These are phyloP conservation scores for Uria aalge DNA, from an alignment of 2,113 vertebrate genomes.

Conservation along the genomic window DNA sequence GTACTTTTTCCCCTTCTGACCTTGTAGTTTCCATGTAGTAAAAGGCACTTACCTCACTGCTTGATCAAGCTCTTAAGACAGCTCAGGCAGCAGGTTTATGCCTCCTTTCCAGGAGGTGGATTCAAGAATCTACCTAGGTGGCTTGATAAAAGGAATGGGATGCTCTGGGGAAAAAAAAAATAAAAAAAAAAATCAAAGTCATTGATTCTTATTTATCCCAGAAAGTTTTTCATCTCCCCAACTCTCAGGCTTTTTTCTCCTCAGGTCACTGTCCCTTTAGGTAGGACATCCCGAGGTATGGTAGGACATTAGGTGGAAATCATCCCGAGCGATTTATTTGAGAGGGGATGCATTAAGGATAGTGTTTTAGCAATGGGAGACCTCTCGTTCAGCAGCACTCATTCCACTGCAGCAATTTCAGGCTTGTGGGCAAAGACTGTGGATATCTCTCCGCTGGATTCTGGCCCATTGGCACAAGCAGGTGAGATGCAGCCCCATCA, in stretches of 20 bases:
- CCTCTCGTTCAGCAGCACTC: neutral
- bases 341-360: neutral
- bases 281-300: neutral
- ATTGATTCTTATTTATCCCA: neutral
- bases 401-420: neutral
- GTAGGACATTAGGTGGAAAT: neutral
- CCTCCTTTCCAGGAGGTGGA: conserved; percentile 48
- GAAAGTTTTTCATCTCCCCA: neutral
- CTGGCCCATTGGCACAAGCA: neutral
- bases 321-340: neutral
- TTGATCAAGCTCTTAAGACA: conserved; percentile 66
- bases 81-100: conserved; percentile 57
- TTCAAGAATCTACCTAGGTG: conserved; percentile 56
- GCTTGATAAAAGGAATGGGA: conserved; percentile 20
- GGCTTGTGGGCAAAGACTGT: neutral
- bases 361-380: neutral
- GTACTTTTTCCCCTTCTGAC: conserved; percentile 63
- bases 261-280: neutral
- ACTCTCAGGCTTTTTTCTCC: neutral
- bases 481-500: neutral
- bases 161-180: neutral
- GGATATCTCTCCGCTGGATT: neutral
- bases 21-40: conserved; percentile 58
- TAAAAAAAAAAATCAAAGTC: neutral
- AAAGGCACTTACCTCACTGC: conserved; percentile 65